A percentile compares a stretch with the other conserved stretches of the same genome.
These are phyloP conservation scores for Aethina tumida DNA, from an alignment of 1,140 invertebrate genomes.

Conservation along the genomic window DNA sequence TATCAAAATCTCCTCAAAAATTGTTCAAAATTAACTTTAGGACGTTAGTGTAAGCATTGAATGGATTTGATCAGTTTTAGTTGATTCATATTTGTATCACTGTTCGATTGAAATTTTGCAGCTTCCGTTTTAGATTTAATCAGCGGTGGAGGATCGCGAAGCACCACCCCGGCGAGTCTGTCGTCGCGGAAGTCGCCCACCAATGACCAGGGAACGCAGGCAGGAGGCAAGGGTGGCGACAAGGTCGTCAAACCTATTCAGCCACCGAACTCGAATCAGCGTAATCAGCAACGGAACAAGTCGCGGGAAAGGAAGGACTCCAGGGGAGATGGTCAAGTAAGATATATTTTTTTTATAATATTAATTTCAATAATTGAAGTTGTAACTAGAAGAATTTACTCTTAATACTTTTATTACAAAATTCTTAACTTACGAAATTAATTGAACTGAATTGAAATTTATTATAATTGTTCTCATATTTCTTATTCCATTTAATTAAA, in stretches of 20 bases:
- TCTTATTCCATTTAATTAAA: too few relatives aligned
- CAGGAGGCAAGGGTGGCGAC: conserved; percentile 30
- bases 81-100: conserved; percentile 1
- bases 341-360: conserved; percentile 1
- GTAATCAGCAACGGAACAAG: conserved; percentile 17
- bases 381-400: too few relatives aligned
- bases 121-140: conserved; percentile 67
- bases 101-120: conserved; percentile 34
- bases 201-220: conserved; percentile 70
- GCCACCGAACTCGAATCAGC: conserved; percentile 27
- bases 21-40: too few relatives aligned
- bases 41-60: too few relatives aligned
- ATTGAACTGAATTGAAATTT: too few relatives aligned
- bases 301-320: conserved; percentile 28
- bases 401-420: too few relatives aligned
- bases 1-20: too few relatives aligned
- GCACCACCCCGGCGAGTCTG: conserved; percentile 62
- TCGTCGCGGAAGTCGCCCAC: conserved; percentile 68
- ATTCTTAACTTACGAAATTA: too few relatives aligned
- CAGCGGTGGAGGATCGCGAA: conserved; percentile 61
- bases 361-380: conserved; percentile 2
- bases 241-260: conserved; percentile 31
- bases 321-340: conserved; percentile 15
- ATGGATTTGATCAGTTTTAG: not conserved
- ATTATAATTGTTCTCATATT: too few relatives aligned